phyloP scores from a whole-genome alignment of 1,140 invertebrate species.

The Macrobrachium rosenbergii region DNA sequence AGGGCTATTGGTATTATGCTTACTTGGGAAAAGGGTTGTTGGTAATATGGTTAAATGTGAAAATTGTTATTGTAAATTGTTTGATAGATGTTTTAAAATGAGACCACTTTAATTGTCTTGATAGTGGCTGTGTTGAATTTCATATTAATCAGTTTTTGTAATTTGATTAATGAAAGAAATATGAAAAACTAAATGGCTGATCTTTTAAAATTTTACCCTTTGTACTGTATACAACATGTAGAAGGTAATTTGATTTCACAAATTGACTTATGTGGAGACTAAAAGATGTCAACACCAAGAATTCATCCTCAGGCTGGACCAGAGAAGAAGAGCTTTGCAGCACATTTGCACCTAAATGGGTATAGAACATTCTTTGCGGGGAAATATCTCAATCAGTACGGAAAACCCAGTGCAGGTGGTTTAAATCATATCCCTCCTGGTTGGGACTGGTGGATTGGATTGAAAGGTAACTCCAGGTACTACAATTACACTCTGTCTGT shows the following conservation, averaged over 20 bases:
- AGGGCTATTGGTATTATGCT: too few relatives aligned
- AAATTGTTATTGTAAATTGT: too few relatives aligned
- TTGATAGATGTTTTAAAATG: too few relatives aligned
- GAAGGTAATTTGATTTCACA: background rate
- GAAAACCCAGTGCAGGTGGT: constrained; percentile 74
- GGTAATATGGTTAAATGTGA: too few relatives aligned
- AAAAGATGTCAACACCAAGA: background rate
- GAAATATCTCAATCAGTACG: constrained; percentile 90
- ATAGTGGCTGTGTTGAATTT: too few relatives aligned
- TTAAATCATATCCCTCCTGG: constrained; percentile 80
- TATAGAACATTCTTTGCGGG: constrained; percentile 88
- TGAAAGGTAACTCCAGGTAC: constrained; percentile 88
- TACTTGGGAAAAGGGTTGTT: too few relatives aligned
- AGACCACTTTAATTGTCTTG: too few relatives aligned
- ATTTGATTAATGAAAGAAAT: too few relatives aligned
- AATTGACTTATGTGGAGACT: background rate
- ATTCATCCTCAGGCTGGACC: constrained; percentile 67
- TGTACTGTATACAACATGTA: background rate
- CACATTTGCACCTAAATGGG: constrained; percentile 76
- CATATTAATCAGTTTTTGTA: too few relatives aligned
- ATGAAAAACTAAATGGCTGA: too few relatives aligned
- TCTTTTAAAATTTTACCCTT: background rate
- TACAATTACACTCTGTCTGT: constrained; percentile 90
- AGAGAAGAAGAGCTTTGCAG: constrained; percentile 80
- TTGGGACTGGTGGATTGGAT: constrained; percentile 85